Base-by-base conservation (phyloP, 2,888 invertebrate species). In the Eudemis profundana region DNA sequence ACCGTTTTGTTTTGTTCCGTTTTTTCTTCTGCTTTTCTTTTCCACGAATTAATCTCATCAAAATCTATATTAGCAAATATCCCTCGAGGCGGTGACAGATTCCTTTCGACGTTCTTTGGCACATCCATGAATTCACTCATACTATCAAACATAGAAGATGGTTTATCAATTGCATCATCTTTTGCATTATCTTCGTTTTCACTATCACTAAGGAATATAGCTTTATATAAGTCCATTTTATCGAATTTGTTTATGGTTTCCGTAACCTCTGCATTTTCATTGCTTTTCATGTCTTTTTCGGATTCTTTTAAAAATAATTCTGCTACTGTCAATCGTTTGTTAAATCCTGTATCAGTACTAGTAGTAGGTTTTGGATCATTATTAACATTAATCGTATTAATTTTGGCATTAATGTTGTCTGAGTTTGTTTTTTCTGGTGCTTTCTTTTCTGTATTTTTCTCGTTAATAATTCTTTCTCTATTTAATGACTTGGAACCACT, bases 121-220 rank as follows among this genome's bases (percentile, higher is more conserved):
- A 82, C 84, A 15, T 85, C 84, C n/a, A 80, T 69, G 57, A 84
- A 86, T 66, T 83, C 81, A 14, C 70, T 76, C 0, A 42, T 21
- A 19, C 61, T 53, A 44, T 56, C 56, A 42, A 56, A 56, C 8
- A n/a, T 29, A 7, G 42, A 19, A 12, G 10, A 3, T 4, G 49
- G 62, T 4, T 68, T 71, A 36, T 69, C 73, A n/a, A 59, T 50
- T 27, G 59, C 66, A 42, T 61, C 70, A 59, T 67, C 65, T 44
- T 73, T 72, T 64, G 85, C 78, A 51, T 88, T 89, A 2, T 90
- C 90, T 56, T 95, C 95, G 12, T 94, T 93, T 74, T 95, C 96
- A 77, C 95, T 96, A 66, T 96, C 96, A 75, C 95, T 95, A 23
- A 96, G 93, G 80, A 98, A 98, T 75, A 98, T 97, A 0, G 97